These are phyloP conservation scores for Babyrousa celebensis DNA, from an alignment of 2,797 vertebrate species.

Conservation along the genomic window DNA sequence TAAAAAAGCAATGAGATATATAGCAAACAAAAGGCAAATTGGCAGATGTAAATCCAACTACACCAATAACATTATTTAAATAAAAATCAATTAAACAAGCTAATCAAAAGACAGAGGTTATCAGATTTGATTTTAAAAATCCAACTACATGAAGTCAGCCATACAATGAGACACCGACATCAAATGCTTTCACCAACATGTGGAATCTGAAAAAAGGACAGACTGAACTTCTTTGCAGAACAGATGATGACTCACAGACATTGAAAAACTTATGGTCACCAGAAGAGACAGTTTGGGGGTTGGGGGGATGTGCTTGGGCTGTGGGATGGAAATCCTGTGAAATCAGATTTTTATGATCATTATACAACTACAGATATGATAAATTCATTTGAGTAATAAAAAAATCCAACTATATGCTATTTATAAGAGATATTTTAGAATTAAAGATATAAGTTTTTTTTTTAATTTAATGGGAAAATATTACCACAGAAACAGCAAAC, in stretches of 20 bases:
- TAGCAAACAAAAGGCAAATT: neutral
- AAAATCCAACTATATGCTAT: neutral
- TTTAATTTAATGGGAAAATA: neutral
- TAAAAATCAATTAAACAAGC: constrained; percentile 27
- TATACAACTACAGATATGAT: too few relatives aligned
- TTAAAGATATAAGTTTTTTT: constrained; percentile 39
- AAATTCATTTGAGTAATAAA: too few relatives aligned
- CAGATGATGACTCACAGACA: too few relatives aligned
- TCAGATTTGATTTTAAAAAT: neutral
- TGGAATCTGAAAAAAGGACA: too few relatives aligned
- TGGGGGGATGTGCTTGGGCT: too few relatives aligned
- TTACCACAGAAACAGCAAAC: neutral
- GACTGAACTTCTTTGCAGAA: too few relatives aligned
- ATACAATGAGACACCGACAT: too few relatives aligned
- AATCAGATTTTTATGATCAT: too few relatives aligned
- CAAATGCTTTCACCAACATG: too few relatives aligned
- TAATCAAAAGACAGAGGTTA: constrained; percentile 56
- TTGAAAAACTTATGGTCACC: too few relatives aligned
- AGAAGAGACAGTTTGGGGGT: too few relatives aligned
- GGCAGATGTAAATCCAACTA: neutral
- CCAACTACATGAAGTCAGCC: neutral
- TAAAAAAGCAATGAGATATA: constrained; percentile 43
- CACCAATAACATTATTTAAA: constrained; percentile 37
- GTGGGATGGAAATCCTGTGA: too few relatives aligned
- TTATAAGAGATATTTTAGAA: neutral